Percentiles rank a stretch among this genome's conserved stretches.
Evolutionary conservation across 2,888 invertebrate species (phyloP).

Genomic region (Eupeodes luniger): DNA sequence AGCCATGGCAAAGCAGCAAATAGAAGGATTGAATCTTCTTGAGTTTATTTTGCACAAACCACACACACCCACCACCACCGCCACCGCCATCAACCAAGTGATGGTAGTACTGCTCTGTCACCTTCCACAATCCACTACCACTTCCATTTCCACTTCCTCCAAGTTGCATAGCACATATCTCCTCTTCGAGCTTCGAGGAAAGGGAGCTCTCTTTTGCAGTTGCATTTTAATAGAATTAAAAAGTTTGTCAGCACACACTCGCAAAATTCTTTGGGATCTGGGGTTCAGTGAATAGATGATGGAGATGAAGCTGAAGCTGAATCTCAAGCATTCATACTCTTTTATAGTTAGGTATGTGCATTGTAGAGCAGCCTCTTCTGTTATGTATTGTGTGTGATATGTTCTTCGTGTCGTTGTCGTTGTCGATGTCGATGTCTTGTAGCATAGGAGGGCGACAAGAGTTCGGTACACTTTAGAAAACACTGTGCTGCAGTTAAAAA

Average conservation of each 20-base stretch:
- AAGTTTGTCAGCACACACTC: constrained; percentile 47
- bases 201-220: too few relatives aligned
- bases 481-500: constrained; percentile 60
- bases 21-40: constrained; percentile 67
- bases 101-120: not conserved
- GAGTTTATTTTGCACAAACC: constrained; percentile 73
- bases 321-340: constrained; percentile 18
- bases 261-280: constrained; percentile 34
- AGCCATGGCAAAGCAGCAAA: constrained; percentile 13
- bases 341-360: not conserved
- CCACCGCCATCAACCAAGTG: constrained; percentile 25
- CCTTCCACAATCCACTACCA: not conserved
- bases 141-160: not conserved
- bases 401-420: constrained; percentile 55
- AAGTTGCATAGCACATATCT: too few relatives aligned
- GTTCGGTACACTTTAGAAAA: constrained; percentile 48
- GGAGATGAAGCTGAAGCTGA: constrained; percentile 44
- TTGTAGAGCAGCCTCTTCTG: constrained; percentile 9
- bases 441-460: constrained; percentile 37
- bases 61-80: constrained; percentile 45
- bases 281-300: constrained; percentile 17
- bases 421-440: constrained; percentile 16
- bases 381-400: constrained; percentile 62
- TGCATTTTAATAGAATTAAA: constrained; percentile 74
- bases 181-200: too few relatives aligned